phyloP scores from a whole-genome alignment of 2,888 invertebrate genomes.

The Deladenus siricidicola region DNA sequence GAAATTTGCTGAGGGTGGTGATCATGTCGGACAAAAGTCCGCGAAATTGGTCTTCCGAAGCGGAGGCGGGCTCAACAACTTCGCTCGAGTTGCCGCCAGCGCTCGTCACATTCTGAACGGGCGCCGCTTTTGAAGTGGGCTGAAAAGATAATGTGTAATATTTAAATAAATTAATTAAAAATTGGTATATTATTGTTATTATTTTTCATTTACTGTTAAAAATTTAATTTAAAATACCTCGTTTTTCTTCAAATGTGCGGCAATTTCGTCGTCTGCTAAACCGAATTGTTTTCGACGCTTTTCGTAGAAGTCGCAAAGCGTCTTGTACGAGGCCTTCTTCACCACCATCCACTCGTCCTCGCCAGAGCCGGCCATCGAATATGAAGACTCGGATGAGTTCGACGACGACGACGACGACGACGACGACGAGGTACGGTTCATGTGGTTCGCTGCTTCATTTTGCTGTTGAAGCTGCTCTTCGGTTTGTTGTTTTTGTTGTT shows the following conservation, averaged over 20 bases:
- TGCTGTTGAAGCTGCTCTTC: background rate
- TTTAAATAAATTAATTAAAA: too few relatives aligned
- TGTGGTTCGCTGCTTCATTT: background rate
- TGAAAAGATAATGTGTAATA: too few relatives aligned
- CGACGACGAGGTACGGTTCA: background rate
- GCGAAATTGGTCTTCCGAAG: too few relatives aligned
- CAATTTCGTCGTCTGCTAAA: background rate
- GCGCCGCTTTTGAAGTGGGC: too few relatives aligned
- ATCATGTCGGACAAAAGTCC: background rate
- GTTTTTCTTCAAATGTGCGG: background rate
- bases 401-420: background rate
- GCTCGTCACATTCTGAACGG: too few relatives aligned
- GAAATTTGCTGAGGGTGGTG: background rate
- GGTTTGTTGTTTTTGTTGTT: background rate
- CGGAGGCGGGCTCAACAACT: too few relatives aligned
- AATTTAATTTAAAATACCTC: background rate
- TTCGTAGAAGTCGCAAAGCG: slow-evolving; percentile 18
- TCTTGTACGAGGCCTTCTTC: slow-evolving; percentile 14
- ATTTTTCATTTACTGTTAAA: too few relatives aligned
- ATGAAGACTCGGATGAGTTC: background rate
- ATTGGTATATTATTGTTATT: too few relatives aligned
- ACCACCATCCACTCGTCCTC: slow-evolving; percentile 8
- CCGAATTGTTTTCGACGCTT: slow-evolving; percentile 12
- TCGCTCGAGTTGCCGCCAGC: too few relatives aligned
- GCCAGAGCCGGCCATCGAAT: background rate